Percentiles rank a stretch among this genome's conserved stretches.
Conservation (phyloP, 1,140 invertebrate species). For the Drosophila pseudoananassae region DNA sequence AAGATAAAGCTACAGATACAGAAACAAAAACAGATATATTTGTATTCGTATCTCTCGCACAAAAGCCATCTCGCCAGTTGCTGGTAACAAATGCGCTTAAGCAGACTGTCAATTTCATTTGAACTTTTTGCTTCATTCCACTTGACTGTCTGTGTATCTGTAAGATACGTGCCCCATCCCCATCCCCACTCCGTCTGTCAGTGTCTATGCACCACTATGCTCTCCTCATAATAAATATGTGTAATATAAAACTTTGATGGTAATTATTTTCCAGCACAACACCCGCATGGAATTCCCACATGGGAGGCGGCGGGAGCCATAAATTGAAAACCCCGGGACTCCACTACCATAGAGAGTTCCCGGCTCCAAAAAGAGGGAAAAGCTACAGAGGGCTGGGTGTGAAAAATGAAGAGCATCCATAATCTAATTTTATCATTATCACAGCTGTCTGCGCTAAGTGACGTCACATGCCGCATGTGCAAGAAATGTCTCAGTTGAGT, state of each 20-base stretch:
- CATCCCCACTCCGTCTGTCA: too few relatives aligned
- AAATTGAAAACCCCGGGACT: conserved; percentile 57
- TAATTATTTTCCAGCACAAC: conserved; percentile 74
- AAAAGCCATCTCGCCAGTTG: conserved; percentile 63
- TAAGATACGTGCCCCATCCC: conserved; percentile 23
- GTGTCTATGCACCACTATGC: neutral
- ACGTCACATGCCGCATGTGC: conserved; percentile 65
- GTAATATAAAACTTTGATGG: conserved; percentile 77
- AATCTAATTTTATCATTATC: conserved; percentile 83
- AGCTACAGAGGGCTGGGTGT: conserved; percentile 53
- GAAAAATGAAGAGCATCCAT: conserved; percentile 81
- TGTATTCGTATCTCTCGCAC: conserved; percentile 41
- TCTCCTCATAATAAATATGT: conserved; percentile 46
- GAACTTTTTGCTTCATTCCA: conserved; percentile 72
- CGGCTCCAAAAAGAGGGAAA: neutral
- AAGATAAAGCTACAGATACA: conserved; percentile 12
- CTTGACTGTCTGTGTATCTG: conserved; percentile 50
- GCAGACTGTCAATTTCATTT: conserved; percentile 77
- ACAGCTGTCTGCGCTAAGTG: conserved; percentile 79
- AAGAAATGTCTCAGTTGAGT: conserved; percentile 33
- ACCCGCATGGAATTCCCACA: conserved; percentile 73
- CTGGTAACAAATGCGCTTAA: conserved; percentile 68
- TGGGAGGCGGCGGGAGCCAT: conserved; percentile 52
- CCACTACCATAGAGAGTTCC: neutral
- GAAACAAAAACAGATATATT: conserved; percentile 18